phyloP scores from a whole-genome alignment of 2,888 invertebrate genomes.

The Fragum whitleyi region DNA sequence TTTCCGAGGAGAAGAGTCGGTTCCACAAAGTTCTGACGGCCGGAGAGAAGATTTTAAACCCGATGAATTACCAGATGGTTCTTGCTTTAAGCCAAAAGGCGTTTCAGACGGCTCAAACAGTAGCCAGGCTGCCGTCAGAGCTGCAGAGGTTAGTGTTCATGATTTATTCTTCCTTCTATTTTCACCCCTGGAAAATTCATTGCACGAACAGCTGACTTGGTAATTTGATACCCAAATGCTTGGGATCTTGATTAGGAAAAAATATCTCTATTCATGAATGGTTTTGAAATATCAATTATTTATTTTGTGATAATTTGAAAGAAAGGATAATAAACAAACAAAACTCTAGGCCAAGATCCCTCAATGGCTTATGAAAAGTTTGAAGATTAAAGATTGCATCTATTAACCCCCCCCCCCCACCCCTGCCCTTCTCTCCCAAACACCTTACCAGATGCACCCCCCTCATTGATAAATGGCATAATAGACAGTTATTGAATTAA shows the following conservation, averaged over 20 bases:
- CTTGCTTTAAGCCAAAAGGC: constrained; percentile 74
- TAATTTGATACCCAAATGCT: constrained; percentile 1
- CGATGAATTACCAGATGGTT: constrained; percentile 78
- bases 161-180: neutral
- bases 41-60: constrained; percentile 59
- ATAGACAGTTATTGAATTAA: too few species aligned
- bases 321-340: too few species aligned
- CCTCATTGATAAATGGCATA: too few species aligned
- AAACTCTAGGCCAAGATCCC: too few species aligned
- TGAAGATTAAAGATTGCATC: too few species aligned
- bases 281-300: too few species aligned
- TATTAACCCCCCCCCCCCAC: too few species aligned
- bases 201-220: constrained; percentile 21
- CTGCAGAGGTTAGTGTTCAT: constrained; percentile 69
- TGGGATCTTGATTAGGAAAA: neutral
- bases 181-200: neutral
- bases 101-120: constrained; percentile 63
- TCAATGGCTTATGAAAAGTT: too few species aligned
- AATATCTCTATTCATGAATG: too few species aligned
- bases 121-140: constrained; percentile 71
- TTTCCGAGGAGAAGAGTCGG: constrained; percentile 40
- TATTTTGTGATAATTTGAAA: too few species aligned
- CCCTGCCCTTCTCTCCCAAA: too few species aligned
- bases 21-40: constrained; percentile 37
- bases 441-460: too few species aligned